Evolutionary conservation across 2,797 vertebrate species (phyloP), one percentile per base, ranked within the genome.

Genomic region (Callimico goeldii): DNA sequence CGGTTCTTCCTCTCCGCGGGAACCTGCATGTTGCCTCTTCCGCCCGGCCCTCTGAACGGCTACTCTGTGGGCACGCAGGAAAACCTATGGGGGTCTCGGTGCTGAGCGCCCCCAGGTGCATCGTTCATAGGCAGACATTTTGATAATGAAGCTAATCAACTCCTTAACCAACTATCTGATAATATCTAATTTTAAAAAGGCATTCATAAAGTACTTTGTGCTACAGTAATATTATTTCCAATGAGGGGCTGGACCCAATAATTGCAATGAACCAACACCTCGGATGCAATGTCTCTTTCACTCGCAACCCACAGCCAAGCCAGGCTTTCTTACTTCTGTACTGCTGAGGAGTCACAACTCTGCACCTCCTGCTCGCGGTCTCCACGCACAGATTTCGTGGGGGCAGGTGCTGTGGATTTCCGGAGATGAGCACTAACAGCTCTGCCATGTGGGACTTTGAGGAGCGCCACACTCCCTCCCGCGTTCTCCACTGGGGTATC

Each of bases 11-110:
- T 88, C 30, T 46, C 9, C 10, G 15, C 5, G 33, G 24, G 30
- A 89, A 30, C 14, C 15, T 46, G 12, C n/a, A n/a, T 15, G 8
- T 22, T 26, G 20, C 70, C 50, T 43, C 67, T 50, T 50, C 46
- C 36, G 30, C 26, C 20, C 4, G 83, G 39, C 26, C 19, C 75
- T 46, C 28, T 48, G 28, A 41, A 28, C 2, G 4, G 30, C 9
- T 72, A 1, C 10, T 36, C 75, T 28, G 36, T 7, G 22, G 13
- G 11, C 7, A 12, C 4, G 11, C 41, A 50, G 58, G n/a, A 33
- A 64, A 9, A 41, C 0, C 0, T 30, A 7, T 4, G 17, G 15
- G 24, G 12, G 17, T 5, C 11, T 3, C 33, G 15, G 24, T 22
- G 50, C 80, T 5, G 17, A 17, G 58, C 48, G 73, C 3, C 41